Percentiles rank a stretch among this genome's conserved stretches.
Evolutionary conservation across 2,888 invertebrate species (phyloP).

Genomic region (Eucriotettix oculatus): DNA sequence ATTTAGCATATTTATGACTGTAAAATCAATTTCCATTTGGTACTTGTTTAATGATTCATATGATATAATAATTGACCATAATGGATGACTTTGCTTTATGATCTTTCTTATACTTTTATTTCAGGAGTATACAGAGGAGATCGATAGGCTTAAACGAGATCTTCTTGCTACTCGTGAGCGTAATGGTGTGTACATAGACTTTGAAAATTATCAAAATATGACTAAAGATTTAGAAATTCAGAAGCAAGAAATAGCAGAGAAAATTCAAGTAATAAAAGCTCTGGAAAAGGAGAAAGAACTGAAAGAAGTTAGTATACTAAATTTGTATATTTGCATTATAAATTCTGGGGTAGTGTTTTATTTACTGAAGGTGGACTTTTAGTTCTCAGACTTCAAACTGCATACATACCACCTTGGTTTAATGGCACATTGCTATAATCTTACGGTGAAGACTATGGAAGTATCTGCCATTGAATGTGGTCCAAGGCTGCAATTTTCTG

Average conservation of each 20-base stretch:
- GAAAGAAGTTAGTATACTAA: neutral
- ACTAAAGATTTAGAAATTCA: neutral
- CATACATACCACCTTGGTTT: too few relatives aligned
- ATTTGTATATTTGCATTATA: neutral
- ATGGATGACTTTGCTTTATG: too few relatives aligned
- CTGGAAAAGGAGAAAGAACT: neutral
- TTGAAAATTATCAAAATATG: neutral
- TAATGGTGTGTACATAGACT: neutral
- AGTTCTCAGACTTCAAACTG: too few relatives aligned
- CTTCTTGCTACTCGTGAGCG: neutral
- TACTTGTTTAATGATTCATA: too few relatives aligned
- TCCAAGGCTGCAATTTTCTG: too few relatives aligned
- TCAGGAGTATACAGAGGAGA: neutral
- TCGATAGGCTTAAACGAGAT: neutral
- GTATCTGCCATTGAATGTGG: too few relatives aligned
- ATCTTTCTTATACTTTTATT: neutral
- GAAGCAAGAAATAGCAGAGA: neutral
- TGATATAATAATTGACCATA: too few relatives aligned
- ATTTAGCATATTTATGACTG: too few relatives aligned
- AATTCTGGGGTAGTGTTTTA: neutral
- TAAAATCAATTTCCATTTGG: too few relatives aligned
- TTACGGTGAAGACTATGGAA: too few relatives aligned
- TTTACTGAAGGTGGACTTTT: neutral
- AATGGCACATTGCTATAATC: too few relatives aligned
- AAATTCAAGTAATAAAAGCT: neutral